These are phyloP conservation scores for Chydorus sphaericus DNA, from an alignment of 2,888 invertebrate genomes.

Conservation along the genomic window DNA sequence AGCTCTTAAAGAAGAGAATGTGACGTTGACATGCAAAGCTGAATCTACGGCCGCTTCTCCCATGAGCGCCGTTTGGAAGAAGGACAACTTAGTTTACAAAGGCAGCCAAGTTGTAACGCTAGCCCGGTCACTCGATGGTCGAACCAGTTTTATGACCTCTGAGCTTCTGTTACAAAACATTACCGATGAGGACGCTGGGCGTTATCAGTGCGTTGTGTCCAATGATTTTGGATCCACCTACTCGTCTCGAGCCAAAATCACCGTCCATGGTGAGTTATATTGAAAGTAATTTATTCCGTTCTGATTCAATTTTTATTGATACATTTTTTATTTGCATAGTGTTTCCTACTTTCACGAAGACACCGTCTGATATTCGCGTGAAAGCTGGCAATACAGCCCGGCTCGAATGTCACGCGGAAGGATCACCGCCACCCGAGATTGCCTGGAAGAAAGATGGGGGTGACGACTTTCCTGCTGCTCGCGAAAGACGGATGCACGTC, in stretches of 20 bases:
- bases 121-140: slow-evolving; percentile 10
- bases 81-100: slow-evolving; percentile 50
- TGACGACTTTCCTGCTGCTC: slow-evolving; percentile 84
- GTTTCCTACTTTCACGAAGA: slow-evolving; percentile 71
- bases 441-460: slow-evolving; percentile 76
- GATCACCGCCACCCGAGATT: slow-evolving; percentile 75
- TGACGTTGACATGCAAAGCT: slow-evolving; percentile 66
- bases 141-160: slow-evolving; percentile 36
- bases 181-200: slow-evolving; percentile 64
- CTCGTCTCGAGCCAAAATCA: slow-evolving; percentile 69
- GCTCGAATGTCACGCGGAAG: slow-evolving; percentile 79
- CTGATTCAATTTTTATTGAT: too few relatives aligned
- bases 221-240: slow-evolving; percentile 81
- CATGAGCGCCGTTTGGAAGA: slow-evolving; percentile 73
- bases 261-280: slow-evolving; percentile 50
- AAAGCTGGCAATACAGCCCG: slow-evolving; percentile 71
- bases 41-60: slow-evolving; percentile 59
- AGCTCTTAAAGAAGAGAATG: slow-evolving; percentile 74
- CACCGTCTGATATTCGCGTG: slow-evolving; percentile 67
- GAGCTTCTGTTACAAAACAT: slow-evolving; percentile 57
- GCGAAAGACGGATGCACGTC: slow-evolving; percentile 81
- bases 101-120: slow-evolving; percentile 13
- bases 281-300: not conserved
- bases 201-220: slow-evolving; percentile 82
- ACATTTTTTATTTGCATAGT: slow-evolving; percentile 33